phyloP scores from a whole-genome alignment of 2,888 invertebrate genomes.

The Eristalinus sepulchralis region DNA sequence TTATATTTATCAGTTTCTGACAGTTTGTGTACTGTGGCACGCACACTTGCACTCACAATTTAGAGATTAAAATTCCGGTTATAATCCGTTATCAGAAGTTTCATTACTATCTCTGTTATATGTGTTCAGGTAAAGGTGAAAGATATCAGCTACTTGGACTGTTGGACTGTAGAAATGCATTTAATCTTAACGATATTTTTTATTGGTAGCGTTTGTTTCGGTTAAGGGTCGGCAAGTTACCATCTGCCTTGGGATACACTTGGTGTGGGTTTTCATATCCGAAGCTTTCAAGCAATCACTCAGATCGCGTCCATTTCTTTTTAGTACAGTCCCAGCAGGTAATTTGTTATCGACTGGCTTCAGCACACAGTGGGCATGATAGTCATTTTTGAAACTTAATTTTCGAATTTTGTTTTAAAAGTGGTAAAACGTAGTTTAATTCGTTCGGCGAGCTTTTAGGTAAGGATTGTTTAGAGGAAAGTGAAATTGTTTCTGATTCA shows the following conservation, averaged over 20 bases:
- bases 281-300: neutral
- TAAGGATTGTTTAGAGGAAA: too few species aligned
- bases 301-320: neutral
- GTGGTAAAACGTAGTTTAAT: too few species aligned
- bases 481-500: too few species aligned
- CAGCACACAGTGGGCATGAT: too few species aligned
- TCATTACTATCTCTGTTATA: neutral
- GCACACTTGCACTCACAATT: neutral
- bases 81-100: neutral
- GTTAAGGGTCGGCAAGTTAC: neutral
- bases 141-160: neutral
- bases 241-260: neutral
- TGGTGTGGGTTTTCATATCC: neutral
- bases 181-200: neutral
- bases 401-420: too few species aligned
- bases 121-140: neutral
- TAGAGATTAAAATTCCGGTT: neutral
- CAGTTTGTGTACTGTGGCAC: slow-evolving; percentile 24
- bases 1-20: slow-evolving; percentile 34
- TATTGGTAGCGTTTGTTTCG: neutral
- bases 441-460: too few species aligned
- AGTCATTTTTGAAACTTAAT: too few species aligned
- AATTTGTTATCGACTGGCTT: too few species aligned
- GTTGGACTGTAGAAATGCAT: neutral
- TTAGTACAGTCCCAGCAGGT: neutral